These are phyloP conservation scores for Platichthys flesus DNA, from an alignment of 2,113 vertebrate species.

Conservation along the genomic window DNA sequence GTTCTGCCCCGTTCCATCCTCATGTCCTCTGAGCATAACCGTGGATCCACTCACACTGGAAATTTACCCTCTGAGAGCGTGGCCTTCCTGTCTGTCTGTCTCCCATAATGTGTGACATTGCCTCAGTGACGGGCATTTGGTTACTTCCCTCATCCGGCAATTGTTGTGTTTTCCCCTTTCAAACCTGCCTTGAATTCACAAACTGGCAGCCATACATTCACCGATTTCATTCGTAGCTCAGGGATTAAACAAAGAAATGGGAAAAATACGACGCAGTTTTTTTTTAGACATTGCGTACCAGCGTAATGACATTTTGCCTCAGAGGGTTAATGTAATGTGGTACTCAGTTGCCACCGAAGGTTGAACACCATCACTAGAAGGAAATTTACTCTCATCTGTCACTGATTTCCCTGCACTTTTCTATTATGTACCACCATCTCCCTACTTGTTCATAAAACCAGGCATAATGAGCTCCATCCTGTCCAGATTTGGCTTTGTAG, in stretches of 20 bases:
- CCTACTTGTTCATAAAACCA: conserved; percentile 8
- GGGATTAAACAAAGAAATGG: background rate
- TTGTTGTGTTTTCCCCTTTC: conserved; percentile 1
- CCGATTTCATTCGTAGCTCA: too few relatives aligned
- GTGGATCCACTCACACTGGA: conserved; percentile 13
- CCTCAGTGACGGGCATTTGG: conserved; percentile 33
- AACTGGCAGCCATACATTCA: background rate
- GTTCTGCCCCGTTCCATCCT: background rate
- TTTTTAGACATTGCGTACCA: background rate
- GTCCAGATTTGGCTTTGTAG: background rate
- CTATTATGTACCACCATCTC: conserved; percentile 1
- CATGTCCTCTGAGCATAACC: conserved; percentile 2
- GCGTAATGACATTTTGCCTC: conserved; percentile 12
- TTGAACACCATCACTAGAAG: conserved; percentile 16
- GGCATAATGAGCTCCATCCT: background rate
- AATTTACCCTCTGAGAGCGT: conserved; percentile 45
- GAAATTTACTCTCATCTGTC: conserved; percentile 6
- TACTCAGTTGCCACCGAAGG: conserved; percentile 24
- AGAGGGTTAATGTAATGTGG: conserved; percentile 27
- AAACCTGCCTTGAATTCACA: conserved; percentile 25
- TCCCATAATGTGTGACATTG: conserved; percentile 26
- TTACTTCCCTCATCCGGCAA: conserved; percentile 28
- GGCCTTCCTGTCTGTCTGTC: conserved; percentile 30
- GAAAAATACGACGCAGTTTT: background rate
- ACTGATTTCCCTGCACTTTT: background rate